Conservation (phyloP, 2,888 invertebrate genomes). For the Apotomis betuletana region DNA sequence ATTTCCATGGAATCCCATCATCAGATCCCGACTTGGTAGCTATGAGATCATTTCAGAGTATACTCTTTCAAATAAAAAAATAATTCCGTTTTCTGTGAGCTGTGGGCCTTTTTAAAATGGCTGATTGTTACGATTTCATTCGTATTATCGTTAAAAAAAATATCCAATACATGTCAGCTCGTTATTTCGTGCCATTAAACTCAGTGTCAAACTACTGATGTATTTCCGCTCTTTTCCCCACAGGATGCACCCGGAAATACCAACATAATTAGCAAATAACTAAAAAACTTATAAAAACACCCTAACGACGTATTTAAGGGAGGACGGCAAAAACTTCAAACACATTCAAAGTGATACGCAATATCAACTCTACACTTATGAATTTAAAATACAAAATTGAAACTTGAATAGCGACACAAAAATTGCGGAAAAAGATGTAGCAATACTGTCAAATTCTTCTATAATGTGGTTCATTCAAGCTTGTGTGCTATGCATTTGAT, state of each 20-base stretch:
- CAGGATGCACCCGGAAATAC: slow-evolving; percentile 22
- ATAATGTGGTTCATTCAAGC: not conserved
- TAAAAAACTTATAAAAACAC: not conserved
- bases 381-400: not conserved
- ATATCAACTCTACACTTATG: not conserved
- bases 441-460: not conserved
- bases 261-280: slow-evolving; percentile 28
- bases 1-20: no score
- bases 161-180: no score
- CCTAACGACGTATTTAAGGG: slow-evolving; percentile 32
- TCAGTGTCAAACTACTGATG: slow-evolving; percentile 24
- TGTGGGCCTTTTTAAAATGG: no score
- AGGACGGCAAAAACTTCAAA: slow-evolving; percentile 4
- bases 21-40: no score
- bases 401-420: not conserved
- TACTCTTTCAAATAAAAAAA: no score
- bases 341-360: no score
- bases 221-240: slow-evolving; percentile 2
- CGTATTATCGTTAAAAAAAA: no score
- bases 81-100: no score
- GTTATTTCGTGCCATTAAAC: not conserved
- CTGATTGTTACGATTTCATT: no score
- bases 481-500: not conserved
- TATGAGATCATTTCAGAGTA: no score
- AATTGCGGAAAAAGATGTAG: slow-evolving; percentile 5